Evolutionary conservation across 2,113 vertebrate genomes (phyloP).

Genomic region (Jacana jacana): DNA sequence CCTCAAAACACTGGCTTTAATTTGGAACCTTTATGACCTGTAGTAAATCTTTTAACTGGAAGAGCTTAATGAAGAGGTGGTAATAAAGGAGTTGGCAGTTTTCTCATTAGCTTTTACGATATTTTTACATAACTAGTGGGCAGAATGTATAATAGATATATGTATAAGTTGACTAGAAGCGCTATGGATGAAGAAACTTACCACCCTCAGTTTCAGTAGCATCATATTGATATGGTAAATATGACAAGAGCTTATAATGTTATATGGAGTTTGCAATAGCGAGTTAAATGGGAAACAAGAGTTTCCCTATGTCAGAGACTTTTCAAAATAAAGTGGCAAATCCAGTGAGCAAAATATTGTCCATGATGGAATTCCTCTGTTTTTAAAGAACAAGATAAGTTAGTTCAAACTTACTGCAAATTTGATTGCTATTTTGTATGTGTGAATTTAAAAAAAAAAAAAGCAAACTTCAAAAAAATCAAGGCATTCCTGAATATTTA

Average conservation of each 20-base stretch:
- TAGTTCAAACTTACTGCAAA: neutral
- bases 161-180: neutral
- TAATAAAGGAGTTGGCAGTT: neutral
- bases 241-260: neutral
- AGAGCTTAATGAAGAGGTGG: neutral
- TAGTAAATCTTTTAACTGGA: neutral
- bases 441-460: neutral
- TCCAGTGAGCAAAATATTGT: neutral
- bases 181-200: neutral
- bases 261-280: neutral
- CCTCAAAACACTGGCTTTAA: neutral
- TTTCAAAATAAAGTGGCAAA: neutral
- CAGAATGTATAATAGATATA: neutral
- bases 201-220: neutral
- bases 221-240: neutral
- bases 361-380: fast-evolving
- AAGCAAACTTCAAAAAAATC: neutral
- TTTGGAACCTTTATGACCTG: neutral
- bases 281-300: neutral
- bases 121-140: neutral
- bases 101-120: neutral
- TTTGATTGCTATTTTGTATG: neutral
- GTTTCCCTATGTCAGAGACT: neutral
- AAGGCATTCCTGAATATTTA: neutral
- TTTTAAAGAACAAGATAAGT: neutral